phyloP scores from a whole-genome alignment of 2,888 invertebrate genomes.

The Limnephilus auricula region DNA sequence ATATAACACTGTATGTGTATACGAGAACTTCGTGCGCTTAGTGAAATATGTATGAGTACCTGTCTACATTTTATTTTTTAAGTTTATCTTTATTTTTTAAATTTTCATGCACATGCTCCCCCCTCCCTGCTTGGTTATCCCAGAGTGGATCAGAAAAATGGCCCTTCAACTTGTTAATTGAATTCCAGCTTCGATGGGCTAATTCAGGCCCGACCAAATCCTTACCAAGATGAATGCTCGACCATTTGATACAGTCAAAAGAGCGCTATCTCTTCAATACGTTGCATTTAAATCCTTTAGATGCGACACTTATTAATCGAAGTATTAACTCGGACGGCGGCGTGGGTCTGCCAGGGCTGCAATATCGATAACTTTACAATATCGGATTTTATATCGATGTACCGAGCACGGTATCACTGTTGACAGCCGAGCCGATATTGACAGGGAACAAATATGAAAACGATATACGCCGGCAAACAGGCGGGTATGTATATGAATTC shows the following conservation, averaged over 20 bases:
- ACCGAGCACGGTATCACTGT: too few relatives aligned
- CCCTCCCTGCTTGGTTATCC: background rate
- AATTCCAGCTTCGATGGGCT: conserved; percentile 23
- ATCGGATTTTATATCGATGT: too few relatives aligned
- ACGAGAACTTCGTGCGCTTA: too few relatives aligned
- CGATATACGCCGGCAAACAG: too few relatives aligned
- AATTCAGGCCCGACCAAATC: conserved; percentile 20
- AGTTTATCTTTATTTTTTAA: background rate
- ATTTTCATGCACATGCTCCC: background rate
- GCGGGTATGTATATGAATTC: too few relatives aligned
- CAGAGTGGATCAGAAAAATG: background rate
- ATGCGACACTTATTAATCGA: conserved; percentile 61
- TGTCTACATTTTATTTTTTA: background rate
- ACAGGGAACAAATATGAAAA: too few relatives aligned
- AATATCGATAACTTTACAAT: too few relatives aligned
- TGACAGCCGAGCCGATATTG: too few relatives aligned
- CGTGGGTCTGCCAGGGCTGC: conserved; percentile 30
- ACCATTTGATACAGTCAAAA: conserved; percentile 36
- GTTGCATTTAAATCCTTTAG: conserved; percentile 50
- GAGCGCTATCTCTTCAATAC: conserved; percentile 48
- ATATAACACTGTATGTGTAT: too few relatives aligned
- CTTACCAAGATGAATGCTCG: conserved; percentile 32
- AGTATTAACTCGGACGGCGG: conserved; percentile 59
- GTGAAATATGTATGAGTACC: background rate
- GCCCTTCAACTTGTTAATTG: conserved; percentile 32